Base-by-base conservation (phyloP, 1,140 invertebrate genomes). In the Coenobita brevimanus region DNA sequence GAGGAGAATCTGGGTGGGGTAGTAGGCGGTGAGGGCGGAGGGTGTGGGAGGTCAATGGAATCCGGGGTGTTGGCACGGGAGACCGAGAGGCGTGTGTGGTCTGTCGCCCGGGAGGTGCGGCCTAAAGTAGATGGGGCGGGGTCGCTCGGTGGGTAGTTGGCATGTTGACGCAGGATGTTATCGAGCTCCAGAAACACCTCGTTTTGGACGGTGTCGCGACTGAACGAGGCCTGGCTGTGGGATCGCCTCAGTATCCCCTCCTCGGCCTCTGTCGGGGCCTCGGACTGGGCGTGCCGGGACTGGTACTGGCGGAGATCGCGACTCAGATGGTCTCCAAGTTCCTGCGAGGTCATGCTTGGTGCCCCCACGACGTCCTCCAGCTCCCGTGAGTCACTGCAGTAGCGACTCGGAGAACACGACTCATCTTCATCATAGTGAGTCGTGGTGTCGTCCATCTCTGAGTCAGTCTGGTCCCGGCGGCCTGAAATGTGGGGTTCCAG, bases 141-240 rank as follows among this genome's bases (percentile, higher is more conserved):
- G 15, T 83, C 88, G 6, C 60, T 75, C 43, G 27, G 43, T n/a
- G 79, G 62, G 33, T 80, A 84, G 54, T 84, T 73, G 0, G 73
- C 79, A 33, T 90, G 89, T 38, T 90, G 89, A 27, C 84, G 76
- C 46, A 90, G 76, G 38, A 90, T 90, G 79, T 89, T 89, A 46
- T 90, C 89, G 33, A 90, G 89, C 69, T 90, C 89, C 27, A 90
- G 57, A 57, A 90, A 90, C 1, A 90, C 89, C 60, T 90, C 89
- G 33, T 89, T 90, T 57, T 90, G 89, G 6, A 90, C 82, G 27
- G 84, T 90, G 76, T 90, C 89, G 17, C 89, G 81, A 21, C 84
- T 90, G 87, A 89, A 90, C 0, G 89, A 90, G 50, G 86, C 89
- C 57, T 88, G 82, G 36, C 89, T 90, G 1, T 85, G 81, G 38